A percentile compares a stretch with the other conserved stretches of the same genome.
phyloP scores from a whole-genome alignment of 1,140 invertebrate species.

The Heliothis virescens region DNA sequence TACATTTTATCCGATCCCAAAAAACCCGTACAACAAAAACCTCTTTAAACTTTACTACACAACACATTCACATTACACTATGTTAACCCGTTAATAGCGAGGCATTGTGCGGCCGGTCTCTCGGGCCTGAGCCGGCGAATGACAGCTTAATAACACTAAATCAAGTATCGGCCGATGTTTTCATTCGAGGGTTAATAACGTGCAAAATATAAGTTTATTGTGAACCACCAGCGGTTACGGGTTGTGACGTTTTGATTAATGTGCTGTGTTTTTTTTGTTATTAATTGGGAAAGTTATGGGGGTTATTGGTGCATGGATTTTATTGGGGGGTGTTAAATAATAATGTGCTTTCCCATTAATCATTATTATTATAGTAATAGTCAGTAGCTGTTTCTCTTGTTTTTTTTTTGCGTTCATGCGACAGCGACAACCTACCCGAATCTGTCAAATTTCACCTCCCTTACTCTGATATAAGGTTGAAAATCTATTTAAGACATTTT shows the following conservation, averaged over 20 bases:
- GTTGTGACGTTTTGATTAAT: conserved; percentile 59
- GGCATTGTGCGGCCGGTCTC: conserved; percentile 55
- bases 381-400: too few relatives aligned
- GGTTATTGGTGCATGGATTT: conserved; percentile 4
- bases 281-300: conserved; percentile 41
- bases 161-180: conserved; percentile 60
- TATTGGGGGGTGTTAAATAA: background rate
- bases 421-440: too few relatives aligned
- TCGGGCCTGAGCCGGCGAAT: conserved; percentile 50
- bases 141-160: conserved; percentile 66
- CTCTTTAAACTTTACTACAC: conserved; percentile 15
- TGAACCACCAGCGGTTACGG: conserved; percentile 39
- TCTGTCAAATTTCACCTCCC: too few relatives aligned
- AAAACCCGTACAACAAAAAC: background rate
- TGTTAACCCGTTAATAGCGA: conserved; percentile 57
- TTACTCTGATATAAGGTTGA: too few relatives aligned
- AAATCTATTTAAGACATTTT: too few relatives aligned
- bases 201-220: conserved; percentile 60
- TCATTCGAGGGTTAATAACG: conserved; percentile 58
- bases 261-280: conserved; percentile 21
- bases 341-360: too few relatives aligned
- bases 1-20: background rate
- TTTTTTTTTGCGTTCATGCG: too few relatives aligned
- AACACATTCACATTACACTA: conserved; percentile 28
- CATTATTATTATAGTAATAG: background rate